Evolutionary conservation across 2,797 vertebrate genomes (phyloP), one percentile per base, ranked within the genome.

Genomic region (Myoxocephalus aenaeus): DNA sequence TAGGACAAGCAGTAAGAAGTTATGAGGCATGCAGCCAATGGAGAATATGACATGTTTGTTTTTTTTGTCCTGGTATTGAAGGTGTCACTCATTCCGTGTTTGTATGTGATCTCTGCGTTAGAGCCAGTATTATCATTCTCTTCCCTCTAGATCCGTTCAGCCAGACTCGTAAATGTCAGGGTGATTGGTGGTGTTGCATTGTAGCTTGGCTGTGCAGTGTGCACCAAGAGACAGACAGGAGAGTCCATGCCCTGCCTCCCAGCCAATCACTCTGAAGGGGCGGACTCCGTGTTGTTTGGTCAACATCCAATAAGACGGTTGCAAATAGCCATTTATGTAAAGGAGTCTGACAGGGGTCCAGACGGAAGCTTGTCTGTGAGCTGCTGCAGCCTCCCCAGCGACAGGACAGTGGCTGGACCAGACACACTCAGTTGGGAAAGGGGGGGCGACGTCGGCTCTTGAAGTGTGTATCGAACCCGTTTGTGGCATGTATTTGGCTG

Each of bases 231-330:
- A 74, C 73, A 65, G 75, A 62, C 70, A 48, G 70, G 48, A 73
- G 46, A 79, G 53, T 59, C 78, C 63, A 56, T 54, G 40, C 44
- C 48, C 10, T 0, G 58, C 71, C 66, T 65, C n/a, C 46, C 66
- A 77, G 71, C 88, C 88, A 92, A 90, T 92, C 87, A 57, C 62
- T 73, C 14, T 34, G 2, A 51, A 72, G 70, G 79, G 87, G 63
- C 61, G 71, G 69, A 68, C 67, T 72, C 63, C 15, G 10, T 74
- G 79, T 79, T 27, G 22, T 73, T 82, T 90, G 89, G 79, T 85
- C 64, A 40, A 32, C 50, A 72, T 75, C 91, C 92, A 93, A 85
- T 89, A 74, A 83, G 69, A 81, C 3, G 14, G 10, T 65, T 62
- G 79, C 58, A 77, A 54, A 85, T 62, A n/a, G 61, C 62, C 62